Base-by-base conservation (phyloP, 2,797 vertebrate species). In the Adelosebastes latens region DNA sequence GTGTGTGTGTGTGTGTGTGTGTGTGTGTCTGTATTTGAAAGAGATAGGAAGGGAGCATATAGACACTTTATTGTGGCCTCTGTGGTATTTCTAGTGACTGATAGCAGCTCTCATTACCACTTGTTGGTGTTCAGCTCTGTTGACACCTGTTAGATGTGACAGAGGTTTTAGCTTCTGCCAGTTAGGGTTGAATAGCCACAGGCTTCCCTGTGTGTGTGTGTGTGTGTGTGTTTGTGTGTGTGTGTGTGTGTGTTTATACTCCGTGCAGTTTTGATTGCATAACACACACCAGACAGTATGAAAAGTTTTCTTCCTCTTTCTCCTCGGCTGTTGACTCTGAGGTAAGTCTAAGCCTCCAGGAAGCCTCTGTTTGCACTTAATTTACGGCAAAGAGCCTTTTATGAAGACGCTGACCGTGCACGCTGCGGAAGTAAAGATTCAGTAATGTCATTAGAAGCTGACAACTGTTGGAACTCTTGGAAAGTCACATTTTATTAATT, bases 341-440 rank as follows among this genome's bases (percentile, higher is more conserved):
- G 49, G 55, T 60, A 58, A 39, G 36, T 69, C 20, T 69, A 34
- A 86, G 73, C 32, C 63, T 59, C 42, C 42, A 31, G 62, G 72
- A 87, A 42, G 58, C 69, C 69, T 75, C 34, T 84, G 81, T 84
- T 80, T 83, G 64, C 39, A 55, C 84, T 85, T 81, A 36, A 80
- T 84, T 86, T 70, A 6, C 46, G 68, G 63, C 55, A 18, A 58
- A 42, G 24, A 77, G 59, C 2, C 32, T 74, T 81, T 76, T 73
- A 61, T 68, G 11, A 25, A 77, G 18, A 24, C 20, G 16, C 18
- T 6, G 42, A 70, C 39, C 69, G 25, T 22, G 11, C 58, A 70
- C 62, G 66, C 46, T 72, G 77, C 59, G 32, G 52, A 22, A 39
- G 64, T 42, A 9, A 67, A 53, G 34, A 64, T n/a, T 12, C 13